Evolutionary conservation across 1,140 invertebrate genomes (phyloP), one percentile per base, ranked within the genome.

Genomic region (Vanessa tameamea): DNA sequence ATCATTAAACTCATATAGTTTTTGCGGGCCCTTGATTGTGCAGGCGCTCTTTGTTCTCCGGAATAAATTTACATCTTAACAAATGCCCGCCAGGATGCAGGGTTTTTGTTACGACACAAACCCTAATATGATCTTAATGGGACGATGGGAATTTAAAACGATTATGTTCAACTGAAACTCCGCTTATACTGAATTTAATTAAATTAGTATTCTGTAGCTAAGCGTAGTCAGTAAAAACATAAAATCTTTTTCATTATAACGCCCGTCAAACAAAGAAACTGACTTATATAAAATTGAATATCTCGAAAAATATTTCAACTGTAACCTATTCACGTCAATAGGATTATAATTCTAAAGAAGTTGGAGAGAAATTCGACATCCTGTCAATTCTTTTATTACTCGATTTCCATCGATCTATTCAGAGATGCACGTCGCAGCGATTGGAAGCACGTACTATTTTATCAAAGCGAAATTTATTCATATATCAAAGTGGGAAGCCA

Each of bases 51-150:
- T 87, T 87, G 86, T 87, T 80, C 73, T 72, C 73, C 78, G 72
- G 86, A 88, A 88, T 87, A 90, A 87, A 90, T 88, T 90, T 88
- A 88, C 84, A 87, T 90, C 76, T 86, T 85, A 87, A 88, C 83
- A 87, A 88, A 88, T 81, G 76, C 76, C 67, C 76, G 77, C 72
- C 73, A 73, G 79, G 69, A 80, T 82, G 75, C 75, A 78, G 69
- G 77, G 73, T 87, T 88, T 90, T 90, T 88, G 82, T 78, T 74
- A 64, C 78, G 77, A 78, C 76, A 72, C 74, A 78, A 75, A 79
- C 81, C 73, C 78, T 87, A 87, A 89, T 87, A 86, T 84, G 79
- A 85, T 82, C 83, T 85, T 86, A 85, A 87, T 89, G 80, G 77
- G 67, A 68, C 73, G 81, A 82, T 82, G 79, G 80, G 78, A 81